These are phyloP conservation scores for Lepilemur ruficaudatus DNA, from an alignment of 2,797 vertebrate species.

Conservation along the genomic window DNA sequence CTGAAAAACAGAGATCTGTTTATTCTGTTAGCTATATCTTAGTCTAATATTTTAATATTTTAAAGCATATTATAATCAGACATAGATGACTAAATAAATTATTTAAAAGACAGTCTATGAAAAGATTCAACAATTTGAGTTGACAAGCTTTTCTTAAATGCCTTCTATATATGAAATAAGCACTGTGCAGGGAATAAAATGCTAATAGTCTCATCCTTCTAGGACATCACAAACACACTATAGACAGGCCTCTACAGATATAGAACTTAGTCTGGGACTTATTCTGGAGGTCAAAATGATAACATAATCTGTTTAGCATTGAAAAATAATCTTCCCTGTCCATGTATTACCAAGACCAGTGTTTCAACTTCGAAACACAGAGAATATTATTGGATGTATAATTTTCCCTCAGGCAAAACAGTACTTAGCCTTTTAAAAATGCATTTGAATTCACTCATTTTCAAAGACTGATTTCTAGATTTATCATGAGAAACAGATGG, in stretches of 20 bases:
- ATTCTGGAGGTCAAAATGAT: neutral
- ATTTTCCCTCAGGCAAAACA: neutral
- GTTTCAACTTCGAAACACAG: neutral
- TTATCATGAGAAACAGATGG: neutral
- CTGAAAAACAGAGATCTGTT: neutral
- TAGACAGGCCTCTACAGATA: neutral
- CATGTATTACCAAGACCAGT: neutral
- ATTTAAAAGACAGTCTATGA: neutral
- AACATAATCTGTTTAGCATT: neutral
- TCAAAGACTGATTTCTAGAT: neutral
- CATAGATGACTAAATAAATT: neutral
- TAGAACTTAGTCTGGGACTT: neutral
- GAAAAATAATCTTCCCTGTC: neutral
- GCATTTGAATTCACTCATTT: neutral
- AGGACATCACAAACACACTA: neutral
- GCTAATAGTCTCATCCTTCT: neutral
- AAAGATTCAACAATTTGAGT: neutral
- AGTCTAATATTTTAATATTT: conserved; percentile 6
- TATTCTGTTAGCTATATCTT: neutral
- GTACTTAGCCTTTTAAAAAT: neutral
- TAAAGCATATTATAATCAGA: neutral
- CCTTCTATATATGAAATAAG: neutral
- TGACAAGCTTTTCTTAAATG: neutral
- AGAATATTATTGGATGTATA: neutral
- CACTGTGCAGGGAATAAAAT: neutral